Percentiles rank a stretch among this genome's conserved stretches.
These are phyloP conservation scores for Melanaphis sacchari DNA, from an alignment of 1,140 invertebrate genomes.

Conservation along the genomic window DNA sequence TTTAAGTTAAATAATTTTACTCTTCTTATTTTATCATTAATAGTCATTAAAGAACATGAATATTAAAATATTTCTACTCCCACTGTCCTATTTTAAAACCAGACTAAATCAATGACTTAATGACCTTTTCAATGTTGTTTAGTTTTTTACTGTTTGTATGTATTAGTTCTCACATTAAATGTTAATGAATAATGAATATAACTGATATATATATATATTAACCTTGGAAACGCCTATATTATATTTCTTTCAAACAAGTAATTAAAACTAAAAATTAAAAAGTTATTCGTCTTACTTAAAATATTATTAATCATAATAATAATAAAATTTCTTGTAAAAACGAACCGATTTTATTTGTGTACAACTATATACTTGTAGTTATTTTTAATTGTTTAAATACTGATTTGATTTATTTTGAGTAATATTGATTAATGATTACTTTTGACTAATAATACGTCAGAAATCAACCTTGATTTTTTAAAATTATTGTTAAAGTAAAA, in stretches of 20 bases:
- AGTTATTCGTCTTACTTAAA: neutral
- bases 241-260: too few species aligned
- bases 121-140: neutral
- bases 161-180: neutral
- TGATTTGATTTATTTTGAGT: neutral
- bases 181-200: neutral
- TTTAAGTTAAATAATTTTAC: neutral
- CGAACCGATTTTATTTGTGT: neutral
- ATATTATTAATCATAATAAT: neutral
- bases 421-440: neutral
- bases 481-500: slow-evolving; percentile 6
- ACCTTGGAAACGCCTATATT: neutral
- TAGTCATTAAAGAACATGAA: neutral
- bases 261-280: too few species aligned
- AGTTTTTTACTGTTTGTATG: neutral
- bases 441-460: neutral
- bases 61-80: neutral
- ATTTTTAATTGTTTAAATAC: slow-evolving; percentile 18
- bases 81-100: neutral
- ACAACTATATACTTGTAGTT: neutral
- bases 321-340: neutral
- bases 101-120: neutral
- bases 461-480: slow-evolving; percentile 16
- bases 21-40: neutral
- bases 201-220: too few species aligned